Base-by-base conservation (phyloP, 2,113 vertebrate species). In the Ginglymostoma cirratum region DNA sequence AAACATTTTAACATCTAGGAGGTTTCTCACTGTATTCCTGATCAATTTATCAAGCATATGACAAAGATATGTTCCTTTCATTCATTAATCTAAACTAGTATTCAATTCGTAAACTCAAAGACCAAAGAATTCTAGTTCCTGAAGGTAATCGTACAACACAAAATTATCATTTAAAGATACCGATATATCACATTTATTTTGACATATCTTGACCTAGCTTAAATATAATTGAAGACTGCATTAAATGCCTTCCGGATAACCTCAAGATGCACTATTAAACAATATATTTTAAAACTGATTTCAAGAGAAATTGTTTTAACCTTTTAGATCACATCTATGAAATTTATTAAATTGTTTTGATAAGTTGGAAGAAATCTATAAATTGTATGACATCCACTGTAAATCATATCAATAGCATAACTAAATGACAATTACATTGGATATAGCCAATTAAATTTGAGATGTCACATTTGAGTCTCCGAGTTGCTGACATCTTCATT, bases 11-110 rank as follows among this genome's bases (percentile, higher is more conserved):
- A 95, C 94, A 95, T 72, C 67, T 95, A 95, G 90, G 90, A 94
- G 69, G 94, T 95, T 95, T 95, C 69, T 95, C 69, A 95, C 69
- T 95, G 94, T 95, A 95, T 95, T 95, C 67, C 42, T 95, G 94
- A 95, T 95, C 94, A 95, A 95, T 76, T 95, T 95, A 72, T 72
- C 94, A 95, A 42, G 69, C 67, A 76, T 67, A 94, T 95, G 94
- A 95, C 67, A 95, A 93, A 92, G 66, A 95, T 95, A 95, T 27
- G 69, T 95, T 95, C 45, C 94, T 72, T 95, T 95, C 45, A 72
- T 95, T 95, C 67, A 95, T 94, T 70, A 94, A 69, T 94, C 90
- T 67, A 94, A 94, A 94, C 61, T 67, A 94, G 90, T 10, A 72
- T 95, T 95, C 69, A 95, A 95, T 95, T 95, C 67, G 52, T 72